Base-by-base conservation (phyloP, 2,888 invertebrate genomes). In the Nyleta sp. region DNA sequence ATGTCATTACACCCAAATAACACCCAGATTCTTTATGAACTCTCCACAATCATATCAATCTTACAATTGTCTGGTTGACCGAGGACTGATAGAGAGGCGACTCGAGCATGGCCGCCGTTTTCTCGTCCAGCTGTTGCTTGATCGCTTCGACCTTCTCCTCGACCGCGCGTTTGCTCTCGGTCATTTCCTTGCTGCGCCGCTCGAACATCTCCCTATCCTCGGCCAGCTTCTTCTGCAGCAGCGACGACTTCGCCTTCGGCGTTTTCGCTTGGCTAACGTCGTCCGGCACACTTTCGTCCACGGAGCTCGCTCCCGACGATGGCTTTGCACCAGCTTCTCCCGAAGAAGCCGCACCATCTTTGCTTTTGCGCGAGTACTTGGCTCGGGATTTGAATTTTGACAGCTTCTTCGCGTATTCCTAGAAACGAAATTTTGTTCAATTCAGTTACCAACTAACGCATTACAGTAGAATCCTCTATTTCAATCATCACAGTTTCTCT, bases 51-150 rank as follows among this genome's bases (percentile, higher is more conserved):
- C n/a, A n/a, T n/a, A n/a, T n/a, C n/a, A n/a, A n/a, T n/a, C 28
- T 20, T 7, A 88, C 78, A 48, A 87, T 67, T n/a, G 86, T 71
- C 40, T 88, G 87, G 73, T 78, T 87, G 35, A 88, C 73, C 15
- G 87, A 83, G 7, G 86, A 75, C 28, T 72, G 72, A 52, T 78
- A 78, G 2, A 84, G 62, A 4, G 80, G 53, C 42, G 87, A 76
- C 48, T 87, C 85, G 24, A 85, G 83, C 17, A 88, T 82, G 10
- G 86, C 83, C 2, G 85, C 77, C 77, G 90, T 89, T 60, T 87
- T 87, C 68, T 92, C 92, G 74, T 92, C 91, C 31, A 92, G 85
- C 78, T 92, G 92, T 60, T 90, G 88, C 24, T 90, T 89, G 20
- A 92, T 87, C 40, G 90, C 91, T 78, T 91, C 89, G 3, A 92